These are phyloP conservation scores for Gallinago jamesoni DNA, from an alignment of 2,113 vertebrate species.

Conservation along the genomic window DNA sequence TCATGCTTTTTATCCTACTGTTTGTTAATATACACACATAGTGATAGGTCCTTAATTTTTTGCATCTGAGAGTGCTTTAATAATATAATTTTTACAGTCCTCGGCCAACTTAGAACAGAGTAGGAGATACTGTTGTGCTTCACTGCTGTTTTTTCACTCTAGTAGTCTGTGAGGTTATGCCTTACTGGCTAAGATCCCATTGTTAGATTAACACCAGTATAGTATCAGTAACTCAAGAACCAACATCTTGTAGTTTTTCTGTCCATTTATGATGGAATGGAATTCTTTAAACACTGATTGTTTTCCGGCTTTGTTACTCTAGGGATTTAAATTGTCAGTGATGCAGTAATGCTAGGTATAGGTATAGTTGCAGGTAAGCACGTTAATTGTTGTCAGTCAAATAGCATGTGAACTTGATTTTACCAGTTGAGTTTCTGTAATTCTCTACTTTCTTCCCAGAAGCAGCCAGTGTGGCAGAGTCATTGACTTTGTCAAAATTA, in stretches of 20 bases:
- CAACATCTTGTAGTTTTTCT: accelerated
- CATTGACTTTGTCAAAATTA: not conserved
- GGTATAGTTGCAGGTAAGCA: not conserved
- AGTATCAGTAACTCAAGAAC: not conserved
- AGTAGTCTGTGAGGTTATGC: not conserved
- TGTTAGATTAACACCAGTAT: not conserved
- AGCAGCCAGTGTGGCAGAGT: not conserved
- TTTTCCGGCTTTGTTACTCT: not conserved
- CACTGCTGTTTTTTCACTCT: not conserved
- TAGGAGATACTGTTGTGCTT: not conserved
- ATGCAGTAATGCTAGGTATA: not conserved
- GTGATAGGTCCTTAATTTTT: not conserved
- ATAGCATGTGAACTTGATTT: not conserved
- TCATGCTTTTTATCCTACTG: not conserved
- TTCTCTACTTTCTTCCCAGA: not conserved
- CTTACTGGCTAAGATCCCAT: not conserved
- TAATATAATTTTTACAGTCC: not conserved
- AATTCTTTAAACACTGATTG: not conserved
- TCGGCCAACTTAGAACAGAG: not conserved
- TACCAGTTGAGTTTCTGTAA: not conserved
- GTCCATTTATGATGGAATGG: not conserved
- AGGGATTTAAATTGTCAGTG: not conserved
- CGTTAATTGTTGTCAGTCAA: not conserved
- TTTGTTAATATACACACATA: not conserved
- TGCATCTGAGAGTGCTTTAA: not conserved